Conservation (phyloP, 2,797 vertebrate genomes). For the Amblyraja radiata region DNA sequence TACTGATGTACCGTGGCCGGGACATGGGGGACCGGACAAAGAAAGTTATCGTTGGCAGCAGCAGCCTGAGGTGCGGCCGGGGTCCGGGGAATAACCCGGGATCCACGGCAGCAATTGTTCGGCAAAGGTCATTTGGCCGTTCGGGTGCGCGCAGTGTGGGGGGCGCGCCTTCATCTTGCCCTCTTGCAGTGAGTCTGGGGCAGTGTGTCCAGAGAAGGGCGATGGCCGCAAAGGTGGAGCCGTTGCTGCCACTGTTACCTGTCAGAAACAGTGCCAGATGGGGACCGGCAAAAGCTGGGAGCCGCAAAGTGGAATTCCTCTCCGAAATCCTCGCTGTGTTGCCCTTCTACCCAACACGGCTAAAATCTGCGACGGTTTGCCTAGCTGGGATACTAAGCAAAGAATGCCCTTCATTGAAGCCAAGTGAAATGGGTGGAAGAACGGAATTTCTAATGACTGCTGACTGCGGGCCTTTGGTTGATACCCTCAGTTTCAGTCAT, state of each 20-base stretch:
- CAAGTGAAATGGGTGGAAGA: background rate
- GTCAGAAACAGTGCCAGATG: background rate
- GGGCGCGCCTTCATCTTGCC: background rate
- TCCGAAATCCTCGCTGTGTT: background rate
- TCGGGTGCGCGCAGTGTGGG: background rate
- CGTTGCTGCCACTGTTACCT: background rate
- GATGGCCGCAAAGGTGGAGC: background rate
- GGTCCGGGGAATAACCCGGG: background rate
- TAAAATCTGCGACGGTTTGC: background rate
- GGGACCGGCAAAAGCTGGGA: background rate
- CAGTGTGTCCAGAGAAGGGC: background rate
- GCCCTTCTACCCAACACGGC: background rate
- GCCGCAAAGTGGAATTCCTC: background rate
- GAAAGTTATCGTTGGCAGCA: background rate
- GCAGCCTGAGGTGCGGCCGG: background rate
- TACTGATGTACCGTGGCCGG: background rate
- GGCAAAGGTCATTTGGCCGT: background rate
- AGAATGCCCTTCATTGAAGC: background rate
- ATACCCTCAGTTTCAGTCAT: background rate
- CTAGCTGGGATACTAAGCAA: background rate
- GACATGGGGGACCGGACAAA: background rate
- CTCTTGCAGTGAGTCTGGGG: background rate
- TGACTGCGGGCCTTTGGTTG: too few species aligned
- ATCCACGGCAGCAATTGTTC: background rate
- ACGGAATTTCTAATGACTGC: background rate